phyloP scores from a whole-genome alignment of 1,140 invertebrate species.

The Lepidostoma basale region DNA sequence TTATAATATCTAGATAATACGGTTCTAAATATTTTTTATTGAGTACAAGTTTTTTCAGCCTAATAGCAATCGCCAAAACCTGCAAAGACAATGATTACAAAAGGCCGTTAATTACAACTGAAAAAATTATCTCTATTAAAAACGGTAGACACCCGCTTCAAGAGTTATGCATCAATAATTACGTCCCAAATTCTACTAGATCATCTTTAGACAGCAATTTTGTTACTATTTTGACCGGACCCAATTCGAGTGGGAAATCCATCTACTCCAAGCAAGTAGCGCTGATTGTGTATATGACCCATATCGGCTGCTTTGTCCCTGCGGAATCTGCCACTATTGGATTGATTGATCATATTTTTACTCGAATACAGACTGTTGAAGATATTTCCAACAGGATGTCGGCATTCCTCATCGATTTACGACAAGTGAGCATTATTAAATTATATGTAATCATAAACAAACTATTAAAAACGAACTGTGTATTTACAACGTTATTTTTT shows the following conservation, averaged over 20 bases:
- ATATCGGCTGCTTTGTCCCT: slow-evolving; percentile 89
- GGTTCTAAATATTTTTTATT: background rate
- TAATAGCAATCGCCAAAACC: slow-evolving; percentile 74
- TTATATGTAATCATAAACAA: slow-evolving; percentile 17
- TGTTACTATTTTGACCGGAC: slow-evolving; percentile 84
- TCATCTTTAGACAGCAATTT: slow-evolving; percentile 63
- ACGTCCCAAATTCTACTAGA: slow-evolving; percentile 75
- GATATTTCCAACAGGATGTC: slow-evolving; percentile 81
- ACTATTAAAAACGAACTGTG: background rate
- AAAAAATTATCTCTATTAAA: slow-evolving; percentile 69
- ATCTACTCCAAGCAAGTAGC: slow-evolving; percentile 86
- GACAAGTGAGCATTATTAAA: slow-evolving; percentile 67
- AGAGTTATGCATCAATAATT: slow-evolving; percentile 69
- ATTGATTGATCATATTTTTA: slow-evolving; percentile 74
- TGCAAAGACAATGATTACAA: slow-evolving; percentile 75
- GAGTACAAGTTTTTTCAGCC: slow-evolving; percentile 59
- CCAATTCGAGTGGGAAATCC: slow-evolving; percentile 92
- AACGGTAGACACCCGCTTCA: slow-evolving; percentile 81
- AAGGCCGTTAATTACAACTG: slow-evolving; percentile 67
- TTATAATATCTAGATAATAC: background rate
- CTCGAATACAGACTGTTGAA: slow-evolving; percentile 76
- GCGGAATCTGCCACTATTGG: slow-evolving; percentile 75
- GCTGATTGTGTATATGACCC: slow-evolving; percentile 80
- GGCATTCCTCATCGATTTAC: slow-evolving; percentile 83
- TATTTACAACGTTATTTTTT: slow-evolving; percentile 36